phyloP scores from a whole-genome alignment of 35 echinoderm and acorn worm genomes.

The Lytechinus variegatus region DNA sequence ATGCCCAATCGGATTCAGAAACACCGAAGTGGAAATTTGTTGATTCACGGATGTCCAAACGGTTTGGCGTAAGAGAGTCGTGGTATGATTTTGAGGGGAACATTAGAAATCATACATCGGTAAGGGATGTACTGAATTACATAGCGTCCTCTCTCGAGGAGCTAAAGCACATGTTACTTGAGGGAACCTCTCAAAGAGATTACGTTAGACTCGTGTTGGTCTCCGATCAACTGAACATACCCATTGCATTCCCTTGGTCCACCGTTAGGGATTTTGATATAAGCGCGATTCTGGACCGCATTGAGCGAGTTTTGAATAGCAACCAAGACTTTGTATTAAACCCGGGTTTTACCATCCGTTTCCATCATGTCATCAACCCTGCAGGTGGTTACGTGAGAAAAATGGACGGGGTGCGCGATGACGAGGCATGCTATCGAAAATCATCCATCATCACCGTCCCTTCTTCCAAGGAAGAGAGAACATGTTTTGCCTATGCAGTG shows the following conservation, averaged over 20 bases:
- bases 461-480: not conserved
- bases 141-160: slow-evolving; percentile 23
- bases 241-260: not conserved
- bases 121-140: not conserved
- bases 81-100: slow-evolving; percentile 9
- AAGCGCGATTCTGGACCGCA: not conserved
- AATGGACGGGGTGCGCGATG: slow-evolving; percentile 17
- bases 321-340: not conserved
- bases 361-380: slow-evolving; percentile 15
- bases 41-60: too few species aligned
- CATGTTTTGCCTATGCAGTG: not conserved
- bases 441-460: slow-evolving; percentile 18
- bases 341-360: not conserved
- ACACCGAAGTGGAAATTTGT: too few species aligned
- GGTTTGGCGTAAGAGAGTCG: too few species aligned
- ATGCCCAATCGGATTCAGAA: too few species aligned
- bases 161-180: not conserved
- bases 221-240: not conserved
- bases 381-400: not conserved
- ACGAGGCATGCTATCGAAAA: not conserved
- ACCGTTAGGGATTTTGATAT: not conserved
- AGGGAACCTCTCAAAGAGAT: not conserved
- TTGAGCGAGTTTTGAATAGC: not conserved
- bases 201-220: not conserved
- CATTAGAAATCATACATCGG: not conserved